Conservation (phyloP, 2,888 invertebrate genomes). For the Torymus auratus region DNA sequence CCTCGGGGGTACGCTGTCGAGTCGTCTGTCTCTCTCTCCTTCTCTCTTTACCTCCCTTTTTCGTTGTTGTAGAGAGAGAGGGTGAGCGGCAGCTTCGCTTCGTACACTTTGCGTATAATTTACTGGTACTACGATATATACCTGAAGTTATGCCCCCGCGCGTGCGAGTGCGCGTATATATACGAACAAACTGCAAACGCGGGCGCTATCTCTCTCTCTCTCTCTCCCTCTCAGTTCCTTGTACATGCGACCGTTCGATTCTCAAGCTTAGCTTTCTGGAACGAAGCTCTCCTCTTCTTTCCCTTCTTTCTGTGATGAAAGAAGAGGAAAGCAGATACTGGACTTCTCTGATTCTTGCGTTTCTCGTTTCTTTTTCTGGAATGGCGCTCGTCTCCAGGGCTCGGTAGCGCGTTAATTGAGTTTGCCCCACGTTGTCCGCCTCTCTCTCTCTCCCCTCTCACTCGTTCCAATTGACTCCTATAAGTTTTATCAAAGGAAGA, state of each 20-base stretch:
- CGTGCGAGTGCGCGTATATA: conserved; percentile 6
- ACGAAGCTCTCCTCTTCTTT: no score
- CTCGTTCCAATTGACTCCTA: conserved; percentile 17
- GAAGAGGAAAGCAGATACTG: no score
- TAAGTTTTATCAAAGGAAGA: conserved; percentile 42
- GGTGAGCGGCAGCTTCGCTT: conserved; percentile 67
- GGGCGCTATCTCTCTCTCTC: no score
- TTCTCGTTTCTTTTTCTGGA: neutral
- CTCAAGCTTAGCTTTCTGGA: neutral
- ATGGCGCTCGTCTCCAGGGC: neutral
- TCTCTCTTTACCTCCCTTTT: conserved; percentile 36
- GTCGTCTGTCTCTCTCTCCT: conserved; percentile 33
- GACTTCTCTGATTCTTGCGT: no score
- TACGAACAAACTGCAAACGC: conserved; percentile 57
- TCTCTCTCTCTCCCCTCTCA: neutral
- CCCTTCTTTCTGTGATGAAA: no score
- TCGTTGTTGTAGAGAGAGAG: conserved; percentile 59
- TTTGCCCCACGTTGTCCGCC: neutral
- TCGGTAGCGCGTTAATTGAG: conserved; percentile 34
- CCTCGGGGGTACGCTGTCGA: conserved; percentile 68
- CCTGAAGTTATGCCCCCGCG: conserved; percentile 72
- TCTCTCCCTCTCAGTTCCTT: no score
- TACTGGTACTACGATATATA: conserved; percentile 74
- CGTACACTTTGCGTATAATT: conserved; percentile 77
- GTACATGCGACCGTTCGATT: neutral